Percentiles rank a stretch among this genome's conserved stretches.
Conservation (phyloP, 2,797 vertebrate genomes). For the Micropoecilia bifurca region DNA sequence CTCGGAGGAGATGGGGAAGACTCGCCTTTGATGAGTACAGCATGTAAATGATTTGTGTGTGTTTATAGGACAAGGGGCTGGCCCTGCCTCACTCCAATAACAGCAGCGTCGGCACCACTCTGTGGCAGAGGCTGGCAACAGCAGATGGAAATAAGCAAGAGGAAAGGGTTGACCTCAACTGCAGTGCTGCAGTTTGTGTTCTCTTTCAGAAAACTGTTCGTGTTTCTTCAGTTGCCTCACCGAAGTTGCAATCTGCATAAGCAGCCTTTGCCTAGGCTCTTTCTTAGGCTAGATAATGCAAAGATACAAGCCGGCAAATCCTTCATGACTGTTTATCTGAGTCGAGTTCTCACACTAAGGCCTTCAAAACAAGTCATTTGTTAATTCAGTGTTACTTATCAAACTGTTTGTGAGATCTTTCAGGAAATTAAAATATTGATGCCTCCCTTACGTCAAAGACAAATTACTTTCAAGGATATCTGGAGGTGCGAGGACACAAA, state of each 20-base stretch:
- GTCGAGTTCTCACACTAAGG: conserved; percentile 8
- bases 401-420: conserved; percentile 51
- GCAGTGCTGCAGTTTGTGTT: conserved; percentile 48
- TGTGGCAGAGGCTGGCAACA: conserved; percentile 70
- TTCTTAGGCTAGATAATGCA: background rate
- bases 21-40: conserved; percentile 86
- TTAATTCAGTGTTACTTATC: conserved; percentile 31
- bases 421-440: conserved; percentile 77
- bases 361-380: conserved; percentile 45
- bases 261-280: background rate
- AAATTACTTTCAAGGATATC: conserved; percentile 71
- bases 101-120: conserved; percentile 62
- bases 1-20: conserved; percentile 80
- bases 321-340: conserved; percentile 4
- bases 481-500: conserved; percentile 52
- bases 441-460: conserved; percentile 67
- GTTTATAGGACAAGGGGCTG: conserved; percentile 82
- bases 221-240: conserved; percentile 6
- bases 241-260: conserved; percentile 1
- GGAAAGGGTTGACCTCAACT: conserved; percentile 61
- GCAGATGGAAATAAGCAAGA: conserved; percentile 62
- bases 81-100: conserved; percentile 74
- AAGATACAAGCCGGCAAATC: background rate
- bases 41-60: conserved; percentile 89
- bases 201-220: conserved; percentile 29